Percentiles rank a stretch among this genome's conserved stretches.
Conservation (phyloP, 2,113 vertebrate species). For the Equus przewalskii region DNA sequence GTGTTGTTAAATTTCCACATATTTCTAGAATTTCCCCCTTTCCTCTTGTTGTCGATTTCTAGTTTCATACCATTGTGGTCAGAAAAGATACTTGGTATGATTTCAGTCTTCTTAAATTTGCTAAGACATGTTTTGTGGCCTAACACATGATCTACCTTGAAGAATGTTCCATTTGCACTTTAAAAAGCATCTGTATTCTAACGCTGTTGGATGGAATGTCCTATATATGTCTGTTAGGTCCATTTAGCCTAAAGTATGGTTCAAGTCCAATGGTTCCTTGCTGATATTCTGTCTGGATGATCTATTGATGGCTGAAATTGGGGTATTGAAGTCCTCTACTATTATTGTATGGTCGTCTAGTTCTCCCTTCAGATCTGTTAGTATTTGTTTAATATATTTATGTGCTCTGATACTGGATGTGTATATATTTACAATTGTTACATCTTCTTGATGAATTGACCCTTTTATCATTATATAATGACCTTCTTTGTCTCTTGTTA, state of each 20-base stretch:
- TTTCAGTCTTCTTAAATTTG: background rate
- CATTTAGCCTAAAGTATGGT: background rate
- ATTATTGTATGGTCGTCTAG: background rate
- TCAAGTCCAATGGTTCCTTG: background rate
- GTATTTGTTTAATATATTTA: background rate
- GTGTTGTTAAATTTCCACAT: background rate
- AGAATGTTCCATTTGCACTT: too few species aligned
- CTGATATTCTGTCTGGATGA: background rate
- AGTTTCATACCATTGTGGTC: background rate
- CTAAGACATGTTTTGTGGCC: background rate
- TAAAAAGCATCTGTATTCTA: background rate
- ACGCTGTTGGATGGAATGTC: background rate
- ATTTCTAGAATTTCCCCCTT: background rate
- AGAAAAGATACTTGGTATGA: background rate
- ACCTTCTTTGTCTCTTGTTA: background rate
- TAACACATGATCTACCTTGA: background rate
- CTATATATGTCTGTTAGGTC: too few species aligned
- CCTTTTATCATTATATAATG: background rate
- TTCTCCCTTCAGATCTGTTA: background rate
- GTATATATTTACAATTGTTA: background rate
- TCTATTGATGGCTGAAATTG: background rate
- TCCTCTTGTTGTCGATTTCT: background rate
- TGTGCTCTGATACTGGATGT: background rate
- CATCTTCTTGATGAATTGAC: background rate
- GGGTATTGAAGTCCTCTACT: background rate